Evolutionary conservation across 2,888 invertebrate genomes (phyloP).

Genomic region (Sarcophaga variegata): DNA sequence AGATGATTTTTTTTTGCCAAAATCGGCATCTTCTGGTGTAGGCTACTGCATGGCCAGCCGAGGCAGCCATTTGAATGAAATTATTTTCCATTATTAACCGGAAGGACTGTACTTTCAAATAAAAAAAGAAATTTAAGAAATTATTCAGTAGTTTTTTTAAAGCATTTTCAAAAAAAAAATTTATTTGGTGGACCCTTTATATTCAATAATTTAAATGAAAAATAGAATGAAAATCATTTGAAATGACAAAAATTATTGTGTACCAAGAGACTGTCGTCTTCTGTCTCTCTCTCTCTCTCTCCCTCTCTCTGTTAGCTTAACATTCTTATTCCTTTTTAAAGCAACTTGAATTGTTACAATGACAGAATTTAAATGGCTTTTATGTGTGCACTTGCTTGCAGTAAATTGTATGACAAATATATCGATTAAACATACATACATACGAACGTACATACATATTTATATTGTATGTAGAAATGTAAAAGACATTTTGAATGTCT

Average conservation of each 20-base stretch:
- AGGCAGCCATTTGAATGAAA: no score
- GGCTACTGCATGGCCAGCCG: no score
- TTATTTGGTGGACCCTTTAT: no score
- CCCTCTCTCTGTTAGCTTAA: neutral
- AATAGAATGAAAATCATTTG: neutral
- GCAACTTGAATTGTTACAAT: conserved; percentile 30
- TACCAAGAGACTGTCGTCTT: neutral
- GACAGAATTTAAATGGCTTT: conserved; percentile 21
- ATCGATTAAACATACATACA: conserved; percentile 10
- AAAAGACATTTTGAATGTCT: conserved; percentile 8
- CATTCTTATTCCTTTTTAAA: neutral
- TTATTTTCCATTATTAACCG: no score
- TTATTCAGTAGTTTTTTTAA: no score
- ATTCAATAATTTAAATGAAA: neutral
- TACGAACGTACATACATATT: no score
- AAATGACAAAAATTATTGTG: conserved; percentile 12
- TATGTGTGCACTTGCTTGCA: conserved; percentile 1
- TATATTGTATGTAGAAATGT: neutral
- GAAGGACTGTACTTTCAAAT: no score
- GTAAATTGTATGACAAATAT: conserved; percentile 38
- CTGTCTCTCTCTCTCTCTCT: neutral
- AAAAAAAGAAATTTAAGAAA: no score
- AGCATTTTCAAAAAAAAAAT: no score
- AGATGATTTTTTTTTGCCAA: no score
- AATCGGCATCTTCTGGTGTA: no score